phyloP scores from a whole-genome alignment of 2,797 vertebrate genomes.

The Mycteria americana region DNA sequence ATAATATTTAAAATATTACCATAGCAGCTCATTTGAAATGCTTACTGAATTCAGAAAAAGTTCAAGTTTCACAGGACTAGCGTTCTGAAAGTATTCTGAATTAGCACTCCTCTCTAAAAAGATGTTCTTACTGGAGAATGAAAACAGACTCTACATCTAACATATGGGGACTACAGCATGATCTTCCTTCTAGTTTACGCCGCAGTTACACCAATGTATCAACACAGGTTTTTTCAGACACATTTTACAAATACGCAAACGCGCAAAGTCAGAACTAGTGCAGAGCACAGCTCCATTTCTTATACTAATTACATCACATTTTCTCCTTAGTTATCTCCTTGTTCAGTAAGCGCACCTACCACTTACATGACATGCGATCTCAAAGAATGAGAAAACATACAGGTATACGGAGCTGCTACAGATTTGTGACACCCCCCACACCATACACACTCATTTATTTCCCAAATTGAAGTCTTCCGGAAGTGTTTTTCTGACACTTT shows the following conservation, averaged over 20 bases:
- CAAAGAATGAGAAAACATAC: rapidly evolving
- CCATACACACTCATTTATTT: rapidly evolving
- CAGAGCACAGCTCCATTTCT: rapidly evolving
- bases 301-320: rapidly evolving
- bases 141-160: not conserved
- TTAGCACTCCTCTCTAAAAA: not conserved
- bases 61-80: not conserved
- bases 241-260: rapidly evolving
- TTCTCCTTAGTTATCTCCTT: not conserved
- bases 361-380: rapidly evolving
- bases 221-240: not conserved
- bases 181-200: rapidly evolving
- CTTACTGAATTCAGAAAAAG: not conserved
- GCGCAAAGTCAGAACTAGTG: rapidly evolving
- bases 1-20: not conserved
- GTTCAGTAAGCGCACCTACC: rapidly evolving
- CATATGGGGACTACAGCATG: rapidly evolving
- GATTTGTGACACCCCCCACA: rapidly evolving
- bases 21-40: not conserved
- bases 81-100: rapidly evolving
- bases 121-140: no score
- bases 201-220: rapidly evolving
- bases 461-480: rapidly evolving
- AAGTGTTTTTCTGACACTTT: rapidly evolving
- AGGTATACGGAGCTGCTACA: not conserved